phyloP scores from a whole-genome alignment of 2,797 vertebrate genomes.

The Ctenosaura bakeri region DNA sequence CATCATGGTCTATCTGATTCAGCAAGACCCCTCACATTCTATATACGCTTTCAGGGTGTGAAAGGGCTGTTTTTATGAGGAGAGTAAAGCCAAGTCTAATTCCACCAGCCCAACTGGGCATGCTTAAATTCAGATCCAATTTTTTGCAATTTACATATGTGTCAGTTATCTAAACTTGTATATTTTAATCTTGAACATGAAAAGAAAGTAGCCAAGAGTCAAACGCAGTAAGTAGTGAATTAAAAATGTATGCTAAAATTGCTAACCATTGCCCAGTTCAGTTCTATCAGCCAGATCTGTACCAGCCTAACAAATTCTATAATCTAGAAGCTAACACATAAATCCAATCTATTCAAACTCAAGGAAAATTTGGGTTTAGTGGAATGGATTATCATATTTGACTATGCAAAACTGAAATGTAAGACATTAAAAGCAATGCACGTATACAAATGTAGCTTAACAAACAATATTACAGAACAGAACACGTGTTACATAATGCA shows the following conservation, averaged over 20 bases:
- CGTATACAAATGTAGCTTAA: background rate
- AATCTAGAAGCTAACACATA: background rate
- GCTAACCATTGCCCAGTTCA: background rate
- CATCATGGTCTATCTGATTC: background rate
- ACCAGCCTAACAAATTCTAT: background rate
- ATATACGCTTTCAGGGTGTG: background rate
- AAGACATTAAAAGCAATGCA: background rate
- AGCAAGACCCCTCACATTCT: background rate
- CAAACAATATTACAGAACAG: background rate
- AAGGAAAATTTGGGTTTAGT: constrained; percentile 1
- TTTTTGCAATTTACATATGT: background rate
- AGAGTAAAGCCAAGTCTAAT: background rate
- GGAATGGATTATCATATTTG: background rate
- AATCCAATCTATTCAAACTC: constrained; percentile 16
- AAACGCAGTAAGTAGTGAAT: background rate
- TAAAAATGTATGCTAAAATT: background rate
- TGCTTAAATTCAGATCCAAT: background rate
- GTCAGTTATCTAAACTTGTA: constrained; percentile 13
- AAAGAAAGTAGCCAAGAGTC: background rate
- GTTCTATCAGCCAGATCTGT: constrained; percentile 27
- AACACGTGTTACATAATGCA: background rate
- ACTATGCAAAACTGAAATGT: background rate
- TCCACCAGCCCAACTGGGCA: too few species aligned
- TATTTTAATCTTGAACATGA: constrained; percentile 29
- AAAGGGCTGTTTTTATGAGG: background rate